These are phyloP conservation scores for Limosa lapponica DNA, from an alignment of 2,797 vertebrate species.

Conservation along the genomic window DNA sequence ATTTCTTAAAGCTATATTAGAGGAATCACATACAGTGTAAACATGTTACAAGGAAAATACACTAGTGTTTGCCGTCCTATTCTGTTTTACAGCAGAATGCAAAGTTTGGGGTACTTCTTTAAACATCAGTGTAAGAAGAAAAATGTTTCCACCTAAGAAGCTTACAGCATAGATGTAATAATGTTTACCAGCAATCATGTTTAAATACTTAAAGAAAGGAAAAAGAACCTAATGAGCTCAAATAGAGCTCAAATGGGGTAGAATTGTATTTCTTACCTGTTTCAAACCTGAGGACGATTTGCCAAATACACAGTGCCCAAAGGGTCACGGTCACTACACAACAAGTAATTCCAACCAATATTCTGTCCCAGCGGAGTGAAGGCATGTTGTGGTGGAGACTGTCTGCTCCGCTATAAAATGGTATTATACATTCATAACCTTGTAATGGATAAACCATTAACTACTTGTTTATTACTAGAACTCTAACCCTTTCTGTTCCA, in stretches of 20 bases:
- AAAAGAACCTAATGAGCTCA: neutral
- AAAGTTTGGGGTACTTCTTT: neutral
- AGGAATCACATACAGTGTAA: neutral
- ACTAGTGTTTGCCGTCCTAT: neutral
- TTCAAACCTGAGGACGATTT: constrained; percentile 3
- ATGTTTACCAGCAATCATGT: neutral
- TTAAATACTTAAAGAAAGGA: neutral
- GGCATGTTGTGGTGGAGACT: neutral
- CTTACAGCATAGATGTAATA: accelerated
- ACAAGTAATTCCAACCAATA: neutral
- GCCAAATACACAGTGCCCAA: constrained; percentile 43
- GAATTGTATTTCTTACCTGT: constrained; percentile 43
- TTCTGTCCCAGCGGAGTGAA: neutral
- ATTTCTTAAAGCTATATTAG: neutral
- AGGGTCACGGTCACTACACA: neutral
- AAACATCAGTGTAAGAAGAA: neutral
- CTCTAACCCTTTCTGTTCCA: neutral
- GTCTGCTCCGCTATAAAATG: neutral
- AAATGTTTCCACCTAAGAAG: neutral
- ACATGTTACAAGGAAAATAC: neutral
- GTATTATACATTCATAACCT: neutral
- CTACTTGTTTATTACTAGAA: neutral
- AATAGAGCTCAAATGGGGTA: neutral
- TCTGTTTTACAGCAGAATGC: neutral
- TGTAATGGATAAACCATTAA: constrained; percentile 14